A percentile compares a stretch with the other conserved stretches of the same genome.
These are phyloP conservation scores for Eulimnadia texana DNA, from an alignment of 1,140 invertebrate genomes.

Conservation along the genomic window DNA sequence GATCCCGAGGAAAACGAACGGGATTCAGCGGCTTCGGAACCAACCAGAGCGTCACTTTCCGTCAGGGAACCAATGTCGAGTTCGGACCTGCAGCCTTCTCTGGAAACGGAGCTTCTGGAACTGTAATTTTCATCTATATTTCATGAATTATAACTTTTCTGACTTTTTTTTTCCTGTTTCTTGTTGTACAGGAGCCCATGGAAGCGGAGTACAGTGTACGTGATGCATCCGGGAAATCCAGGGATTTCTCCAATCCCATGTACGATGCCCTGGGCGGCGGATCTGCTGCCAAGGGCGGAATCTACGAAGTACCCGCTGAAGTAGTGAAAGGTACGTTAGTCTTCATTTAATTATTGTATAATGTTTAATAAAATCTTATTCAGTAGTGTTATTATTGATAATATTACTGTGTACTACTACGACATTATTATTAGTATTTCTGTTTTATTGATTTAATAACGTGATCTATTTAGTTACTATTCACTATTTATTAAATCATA, in stretches of 20 bases:
- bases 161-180: neutral
- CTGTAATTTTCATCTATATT: slow-evolving; percentile 22
- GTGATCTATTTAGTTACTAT: neutral
- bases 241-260: slow-evolving; percentile 92
- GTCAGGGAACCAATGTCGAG: slow-evolving; percentile 85
- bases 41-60: slow-evolving; percentile 86
- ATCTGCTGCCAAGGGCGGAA: slow-evolving; percentile 1
- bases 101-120: slow-evolving; percentile 28
- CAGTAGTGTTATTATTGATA: too few relatives aligned
- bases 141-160: too few relatives aligned
- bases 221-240: slow-evolving; percentile 52
- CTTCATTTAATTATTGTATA: too few relatives aligned
- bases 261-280: slow-evolving; percentile 52
- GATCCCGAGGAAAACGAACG: slow-evolving; percentile 57
- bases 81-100: slow-evolving; percentile 52
- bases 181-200: slow-evolving; percentile 36
- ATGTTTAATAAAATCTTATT: too few relatives aligned
- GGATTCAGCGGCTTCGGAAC: slow-evolving; percentile 57
- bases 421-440: too few relatives aligned
- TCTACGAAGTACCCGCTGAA: slow-evolving; percentile 12
- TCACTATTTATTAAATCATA: neutral
- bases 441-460: too few relatives aligned
- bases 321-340: neutral
- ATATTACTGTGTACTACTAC: too few relatives aligned
- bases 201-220: slow-evolving; percentile 62